Percentiles rank a stretch among this genome's conserved stretches.
Evolutionary conservation across 2,888 invertebrate genomes (phyloP).

Genomic region (Syrista parreyssii): DNA sequence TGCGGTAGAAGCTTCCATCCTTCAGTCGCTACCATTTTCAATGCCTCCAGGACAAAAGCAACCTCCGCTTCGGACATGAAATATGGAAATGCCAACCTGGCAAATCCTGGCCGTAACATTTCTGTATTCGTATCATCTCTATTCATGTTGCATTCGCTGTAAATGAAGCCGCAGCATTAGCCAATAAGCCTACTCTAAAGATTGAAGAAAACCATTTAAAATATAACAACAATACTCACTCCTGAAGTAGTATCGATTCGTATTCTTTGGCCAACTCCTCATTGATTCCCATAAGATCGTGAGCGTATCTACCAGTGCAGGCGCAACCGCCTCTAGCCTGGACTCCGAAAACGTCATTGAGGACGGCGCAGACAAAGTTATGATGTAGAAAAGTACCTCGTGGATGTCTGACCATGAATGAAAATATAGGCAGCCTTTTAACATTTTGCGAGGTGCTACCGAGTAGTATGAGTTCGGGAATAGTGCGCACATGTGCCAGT

Average conservation of each 20-base stretch:
- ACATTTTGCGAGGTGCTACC: conserved; percentile 77
- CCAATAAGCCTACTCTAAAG: neutral
- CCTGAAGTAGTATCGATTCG: conserved; percentile 76
- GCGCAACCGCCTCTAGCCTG: conserved; percentile 85
- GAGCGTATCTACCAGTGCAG: conserved; percentile 87
- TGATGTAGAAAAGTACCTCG: conserved; percentile 88
- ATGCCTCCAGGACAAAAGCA: conserved; percentile 84
- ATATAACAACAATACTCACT: conserved; percentile 57
- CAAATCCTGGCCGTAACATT: conserved; percentile 87
- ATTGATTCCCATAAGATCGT: conserved; percentile 86
- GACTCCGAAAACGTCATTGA: conserved; percentile 93
- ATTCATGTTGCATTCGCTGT: conserved; percentile 41
- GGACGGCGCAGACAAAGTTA: conserved; percentile 84
- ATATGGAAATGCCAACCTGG: conserved; percentile 85
- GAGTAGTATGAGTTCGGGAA: conserved; percentile 82
- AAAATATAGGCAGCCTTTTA: conserved; percentile 83
- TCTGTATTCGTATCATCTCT: conserved; percentile 70
- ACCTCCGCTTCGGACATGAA: conserved; percentile 84
- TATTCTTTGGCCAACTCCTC: conserved; percentile 80
- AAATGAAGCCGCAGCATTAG: neutral
- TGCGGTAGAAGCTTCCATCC: conserved; percentile 91
- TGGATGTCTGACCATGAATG: conserved; percentile 86
- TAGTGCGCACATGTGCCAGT: conserved; percentile 80
- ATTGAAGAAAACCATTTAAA: neutral
- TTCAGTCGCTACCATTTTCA: conserved; percentile 88